Conservation (phyloP, 2,888 invertebrate genomes). For the Eumacrocentrus americanus region DNA sequence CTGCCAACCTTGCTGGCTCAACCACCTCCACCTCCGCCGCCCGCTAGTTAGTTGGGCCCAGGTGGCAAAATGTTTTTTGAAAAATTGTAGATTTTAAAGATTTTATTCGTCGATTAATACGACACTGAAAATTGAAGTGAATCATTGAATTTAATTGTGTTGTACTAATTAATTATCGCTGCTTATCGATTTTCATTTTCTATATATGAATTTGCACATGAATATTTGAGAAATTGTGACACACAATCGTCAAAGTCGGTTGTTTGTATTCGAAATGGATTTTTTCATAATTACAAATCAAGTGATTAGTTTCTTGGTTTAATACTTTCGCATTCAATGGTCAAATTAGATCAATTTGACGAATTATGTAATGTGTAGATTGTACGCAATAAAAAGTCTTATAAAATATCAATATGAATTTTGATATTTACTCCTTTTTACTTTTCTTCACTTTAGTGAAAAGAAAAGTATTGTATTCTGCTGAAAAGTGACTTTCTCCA, state of each 20-base stretch:
- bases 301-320: slow-evolving; percentile 7
- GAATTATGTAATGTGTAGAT: not conserved
- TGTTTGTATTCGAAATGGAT: not conserved
- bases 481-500: no score
- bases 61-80: not conserved
- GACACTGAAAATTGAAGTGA: no score
- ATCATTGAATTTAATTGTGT: no score
- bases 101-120: no score
- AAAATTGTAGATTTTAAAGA: slow-evolving; percentile 6
- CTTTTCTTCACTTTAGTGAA: no score
- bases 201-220: not conserved
- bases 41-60: slow-evolving; percentile 58
- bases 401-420: no score
- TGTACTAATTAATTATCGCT: no score
- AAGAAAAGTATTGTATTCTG: no score
- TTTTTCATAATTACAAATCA: not conserved
- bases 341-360: not conserved
- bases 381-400: slow-evolving; percentile 9
- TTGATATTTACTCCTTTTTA: no score
- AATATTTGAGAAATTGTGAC: not conserved
- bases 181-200: no score
- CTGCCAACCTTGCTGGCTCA: slow-evolving; percentile 68
- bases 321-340: slow-evolving; percentile 5
- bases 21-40: slow-evolving; percentile 74
- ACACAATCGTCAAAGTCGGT: not conserved